Evolutionary conservation across 37 sponge, comb jelly and placozoan genomes (phyloP).

Genomic region (Oscarella lobularis): DNA sequence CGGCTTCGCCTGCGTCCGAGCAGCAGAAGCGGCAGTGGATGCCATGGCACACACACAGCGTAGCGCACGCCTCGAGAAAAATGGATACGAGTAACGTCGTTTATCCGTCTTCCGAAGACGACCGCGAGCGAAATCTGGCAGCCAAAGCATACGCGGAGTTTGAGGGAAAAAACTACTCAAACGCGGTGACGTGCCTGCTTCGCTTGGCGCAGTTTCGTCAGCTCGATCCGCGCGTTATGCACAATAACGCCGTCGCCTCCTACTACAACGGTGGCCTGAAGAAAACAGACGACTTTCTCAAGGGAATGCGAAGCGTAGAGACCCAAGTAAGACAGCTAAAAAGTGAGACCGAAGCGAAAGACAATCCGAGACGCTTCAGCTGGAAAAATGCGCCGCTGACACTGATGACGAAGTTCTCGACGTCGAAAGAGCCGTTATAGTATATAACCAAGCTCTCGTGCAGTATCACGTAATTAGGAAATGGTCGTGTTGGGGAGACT

Average conservation of each 20-base stretch:
- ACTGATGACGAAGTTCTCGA: constrained; percentile 34
- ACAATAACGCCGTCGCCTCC: neutral
- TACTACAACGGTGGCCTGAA: neutral
- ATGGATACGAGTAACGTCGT: no score
- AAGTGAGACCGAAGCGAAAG: no score
- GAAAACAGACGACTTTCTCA: neutral
- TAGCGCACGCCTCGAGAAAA: no score
- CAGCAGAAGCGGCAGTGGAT: neutral
- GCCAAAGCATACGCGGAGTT: neutral
- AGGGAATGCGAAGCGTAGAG: no score
- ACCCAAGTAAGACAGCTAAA: no score
- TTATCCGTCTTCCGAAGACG: no score
- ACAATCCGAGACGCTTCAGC: no score
- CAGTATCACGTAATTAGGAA: constrained; percentile 20
- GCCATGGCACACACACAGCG: no score
- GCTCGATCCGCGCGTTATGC: neutral
- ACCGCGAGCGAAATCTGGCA: neutral
- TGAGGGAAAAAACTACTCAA: neutral
- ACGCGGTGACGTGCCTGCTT: neutral
- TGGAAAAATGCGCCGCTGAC: constrained; percentile 29
- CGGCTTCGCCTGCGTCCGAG: constrained; percentile 58
- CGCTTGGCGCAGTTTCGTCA: neutral
- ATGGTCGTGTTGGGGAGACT: no score
- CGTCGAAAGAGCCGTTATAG: constrained; percentile 63
- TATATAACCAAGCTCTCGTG: constrained; percentile 87